Percentiles rank a stretch among this genome's conserved stretches.
Evolutionary conservation across 2,888 invertebrate genomes (phyloP).

Genomic region (Thera britannica): DNA sequence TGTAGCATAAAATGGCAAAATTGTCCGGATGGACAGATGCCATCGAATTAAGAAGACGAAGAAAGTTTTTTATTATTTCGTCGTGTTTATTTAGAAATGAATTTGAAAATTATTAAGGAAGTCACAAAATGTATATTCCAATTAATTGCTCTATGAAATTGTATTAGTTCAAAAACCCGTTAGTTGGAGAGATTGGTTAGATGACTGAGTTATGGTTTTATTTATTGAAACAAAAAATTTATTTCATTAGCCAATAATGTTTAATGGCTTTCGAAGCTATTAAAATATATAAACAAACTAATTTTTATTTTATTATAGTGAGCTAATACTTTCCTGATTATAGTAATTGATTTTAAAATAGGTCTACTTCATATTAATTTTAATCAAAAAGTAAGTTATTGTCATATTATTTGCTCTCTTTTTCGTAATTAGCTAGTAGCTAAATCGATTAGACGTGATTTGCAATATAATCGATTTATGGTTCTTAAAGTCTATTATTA

Average conservation of each 20-base stretch:
- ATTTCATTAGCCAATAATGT: slow-evolving; percentile 27
- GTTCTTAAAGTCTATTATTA: background rate
- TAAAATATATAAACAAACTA: slow-evolving; percentile 32
- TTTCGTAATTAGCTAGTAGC: slow-evolving; percentile 13
- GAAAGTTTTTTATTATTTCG: no score
- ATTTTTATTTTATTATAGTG: slow-evolving; percentile 32
- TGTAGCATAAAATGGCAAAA: no score
- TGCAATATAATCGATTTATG: slow-evolving; percentile 16
- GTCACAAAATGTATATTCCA: background rate
- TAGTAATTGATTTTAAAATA: slow-evolving; percentile 29
- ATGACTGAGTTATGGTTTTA: slow-evolving; percentile 10
- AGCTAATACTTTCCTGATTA: slow-evolving; percentile 21
- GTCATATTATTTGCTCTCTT: slow-evolving; percentile 26
- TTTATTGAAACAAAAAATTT: slow-evolving; percentile 20
- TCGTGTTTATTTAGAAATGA: no score
- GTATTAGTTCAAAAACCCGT: slow-evolving; percentile 12
- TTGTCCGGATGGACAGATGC: no score
- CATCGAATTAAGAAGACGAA: no score
- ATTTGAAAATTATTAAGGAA: background rate
- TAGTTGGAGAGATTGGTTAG: background rate
- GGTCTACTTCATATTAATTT: slow-evolving; percentile 16
- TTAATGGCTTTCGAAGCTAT: slow-evolving; percentile 30
- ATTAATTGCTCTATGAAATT: background rate
- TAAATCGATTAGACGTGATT: slow-evolving; percentile 24
- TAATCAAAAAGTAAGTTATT: slow-evolving; percentile 17